These are phyloP conservation scores for Ptyas mucosa DNA, from an alignment of 2,113 vertebrate species.

Conservation along the genomic window DNA sequence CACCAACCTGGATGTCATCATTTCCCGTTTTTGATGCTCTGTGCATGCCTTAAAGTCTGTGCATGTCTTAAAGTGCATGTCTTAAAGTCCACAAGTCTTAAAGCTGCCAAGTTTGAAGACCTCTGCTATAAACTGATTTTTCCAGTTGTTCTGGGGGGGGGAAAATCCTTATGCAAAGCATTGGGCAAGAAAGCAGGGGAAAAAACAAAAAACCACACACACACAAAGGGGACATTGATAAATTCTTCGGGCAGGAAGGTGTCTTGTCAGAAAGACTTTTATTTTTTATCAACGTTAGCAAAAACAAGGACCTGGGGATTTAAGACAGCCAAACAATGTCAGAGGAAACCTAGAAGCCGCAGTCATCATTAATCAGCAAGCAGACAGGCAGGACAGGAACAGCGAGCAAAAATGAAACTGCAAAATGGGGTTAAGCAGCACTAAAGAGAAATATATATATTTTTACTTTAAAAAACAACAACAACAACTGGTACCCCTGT, in stretches of 20 bases:
- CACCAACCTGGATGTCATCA: too few species aligned
- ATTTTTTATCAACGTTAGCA: background rate
- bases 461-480: too few species aligned
- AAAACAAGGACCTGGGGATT: background rate
- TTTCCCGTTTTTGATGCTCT: too few species aligned
- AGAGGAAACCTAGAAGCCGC: background rate
- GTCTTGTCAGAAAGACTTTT: background rate
- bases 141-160: background rate
- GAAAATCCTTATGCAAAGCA: background rate
- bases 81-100: too few species aligned
- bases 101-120: too few species aligned
- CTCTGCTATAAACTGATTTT: background rate
- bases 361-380: background rate
- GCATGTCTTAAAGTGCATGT: too few species aligned
- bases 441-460: background rate
- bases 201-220: too few species aligned
- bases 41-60: too few species aligned
- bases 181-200: background rate
- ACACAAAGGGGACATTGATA: background rate
- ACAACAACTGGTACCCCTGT: too few species aligned
- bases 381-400: background rate
- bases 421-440: background rate
- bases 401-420: background rate
- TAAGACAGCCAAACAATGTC: background rate
- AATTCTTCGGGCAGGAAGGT: background rate